A percentile compares a stretch with the other conserved stretches of the same genome.
Evolutionary conservation across 2,113 vertebrate species (phyloP).

Genomic region (Stegastes partitus): DNA sequence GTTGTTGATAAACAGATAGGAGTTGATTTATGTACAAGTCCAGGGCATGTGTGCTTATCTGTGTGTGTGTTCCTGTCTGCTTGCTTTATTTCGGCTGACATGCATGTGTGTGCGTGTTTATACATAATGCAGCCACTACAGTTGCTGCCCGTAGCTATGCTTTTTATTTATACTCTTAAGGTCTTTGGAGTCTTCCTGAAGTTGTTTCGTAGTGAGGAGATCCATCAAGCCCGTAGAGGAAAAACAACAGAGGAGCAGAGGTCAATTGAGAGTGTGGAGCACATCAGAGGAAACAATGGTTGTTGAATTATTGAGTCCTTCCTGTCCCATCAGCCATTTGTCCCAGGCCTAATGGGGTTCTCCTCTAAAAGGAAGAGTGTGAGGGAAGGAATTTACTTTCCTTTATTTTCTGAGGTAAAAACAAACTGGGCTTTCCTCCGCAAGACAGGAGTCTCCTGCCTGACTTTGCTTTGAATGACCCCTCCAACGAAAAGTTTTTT

Average conservation of each 20-base stretch:
- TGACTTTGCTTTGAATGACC: conserved; percentile 21
- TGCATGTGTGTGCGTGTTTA: conserved; percentile 37
- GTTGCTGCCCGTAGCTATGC: conserved; percentile 48
- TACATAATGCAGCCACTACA: conserved; percentile 52
- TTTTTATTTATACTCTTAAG: conserved; percentile 71
- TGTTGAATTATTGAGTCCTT: conserved; percentile 85
- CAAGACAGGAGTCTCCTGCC: conserved; percentile 16
- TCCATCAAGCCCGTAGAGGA: conserved; percentile 74
- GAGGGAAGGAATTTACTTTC: conserved; percentile 40
- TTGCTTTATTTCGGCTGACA: conserved; percentile 51
- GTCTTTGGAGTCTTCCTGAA: conserved; percentile 63
- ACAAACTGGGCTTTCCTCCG: conserved; percentile 26
- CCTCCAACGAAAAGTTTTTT: too few relatives aligned
- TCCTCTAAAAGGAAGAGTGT: conserved; percentile 71
- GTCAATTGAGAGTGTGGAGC: conserved; percentile 76
- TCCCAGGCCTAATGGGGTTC: conserved; percentile 78
- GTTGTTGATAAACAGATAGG: conserved; percentile 72
- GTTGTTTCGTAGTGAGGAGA: conserved; percentile 60
- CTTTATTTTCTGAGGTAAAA: conserved; percentile 62
- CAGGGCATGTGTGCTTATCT: conserved; percentile 38
- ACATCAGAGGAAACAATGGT: conserved; percentile 84
- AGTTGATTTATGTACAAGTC: conserved; percentile 74
- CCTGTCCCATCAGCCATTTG: conserved; percentile 81
- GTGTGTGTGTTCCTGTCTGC: conserved; percentile 30
- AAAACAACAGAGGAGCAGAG: conserved; percentile 77